phyloP scores from a whole-genome alignment of 2,113 vertebrate genomes.

The Otis tarda region DNA sequence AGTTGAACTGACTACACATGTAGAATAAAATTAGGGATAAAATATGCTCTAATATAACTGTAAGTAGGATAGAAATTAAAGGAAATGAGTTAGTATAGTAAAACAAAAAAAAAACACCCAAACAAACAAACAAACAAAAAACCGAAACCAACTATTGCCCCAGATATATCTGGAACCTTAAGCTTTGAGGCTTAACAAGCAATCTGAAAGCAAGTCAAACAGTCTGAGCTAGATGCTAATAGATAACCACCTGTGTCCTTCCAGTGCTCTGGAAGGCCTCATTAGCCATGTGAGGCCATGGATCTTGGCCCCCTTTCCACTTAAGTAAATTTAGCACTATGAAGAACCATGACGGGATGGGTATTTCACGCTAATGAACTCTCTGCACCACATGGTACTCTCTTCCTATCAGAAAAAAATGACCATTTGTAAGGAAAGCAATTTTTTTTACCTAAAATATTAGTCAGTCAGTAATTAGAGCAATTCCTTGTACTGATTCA shows the following conservation, averaged over 20 bases:
- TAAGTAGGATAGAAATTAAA: slow-evolving; percentile 35
- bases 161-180: background rate
- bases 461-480: background rate
- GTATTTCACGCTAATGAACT: slow-evolving; percentile 51
- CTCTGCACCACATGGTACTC: background rate
- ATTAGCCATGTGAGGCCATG: slow-evolving; percentile 35
- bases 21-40: slow-evolving; percentile 25
- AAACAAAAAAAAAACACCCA: background rate
- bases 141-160: background rate
- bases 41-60: background rate
- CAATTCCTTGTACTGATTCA: background rate
- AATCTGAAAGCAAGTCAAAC: background rate
- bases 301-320: slow-evolving; percentile 33
- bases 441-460: background rate
- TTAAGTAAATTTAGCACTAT: slow-evolving; percentile 46
- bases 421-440: background rate
- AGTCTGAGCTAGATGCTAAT: slow-evolving; percentile 3
- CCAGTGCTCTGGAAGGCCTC: slow-evolving; percentile 13
- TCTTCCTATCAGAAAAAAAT: slow-evolving; percentile 11
- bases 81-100: background rate
- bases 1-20: background rate
- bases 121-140: too few relatives aligned
- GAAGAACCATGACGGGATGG: background rate
- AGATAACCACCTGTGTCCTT: slow-evolving; percentile 30
- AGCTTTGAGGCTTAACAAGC: background rate